Base-by-base conservation (phyloP, 2,888 invertebrate species). In the Lasius platythorax region DNA sequence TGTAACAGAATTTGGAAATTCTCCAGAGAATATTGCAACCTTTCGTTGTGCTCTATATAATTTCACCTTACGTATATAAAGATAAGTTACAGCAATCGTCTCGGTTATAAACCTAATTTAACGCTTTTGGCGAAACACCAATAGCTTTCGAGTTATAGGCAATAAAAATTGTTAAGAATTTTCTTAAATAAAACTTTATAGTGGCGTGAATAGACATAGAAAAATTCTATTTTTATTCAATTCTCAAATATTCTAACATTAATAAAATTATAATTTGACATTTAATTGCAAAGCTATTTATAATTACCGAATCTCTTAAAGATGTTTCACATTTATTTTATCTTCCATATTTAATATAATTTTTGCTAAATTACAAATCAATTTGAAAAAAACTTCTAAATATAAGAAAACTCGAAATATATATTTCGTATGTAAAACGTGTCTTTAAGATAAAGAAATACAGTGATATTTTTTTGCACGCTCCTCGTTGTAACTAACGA, bases 41-140 rank as follows among this genome's bases (percentile, higher is more conserved):
- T 78, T 33, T 11, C 8, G 5, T 30, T 11, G n/a, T 11, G n/a
- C 15, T 46, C 11, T n/a, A 40, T 66, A 40, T 56, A 56, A 11
- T 67, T 78, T 63, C 15, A 67, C 6, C 15, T 67, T 30, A 23
- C 58, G 3, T 58, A 53, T 37, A 40, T 58, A 68, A 67, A 67
- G n/a, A 50, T 67, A 56, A 63, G 5, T 78, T 78, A 58, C n/a
- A 12, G 30, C 9, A 78, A 56, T 58, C 43, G 43, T 68, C 15
- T 15, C 15, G 56, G 15, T 68, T 43, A 23, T 78, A 67, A 78
- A 78, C n/a, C 28, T 67, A 78, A 67, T 58, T 76, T 56, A 56
- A 30, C 15, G 30, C 5, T 58, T 28, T 12, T 66, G 18, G 66
- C 53, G n/a, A 46, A 15, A 8, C 15, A 76, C 33, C 18, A 33